phyloP scores from a whole-genome alignment of 2,113 vertebrate genomes.

The Sapayoa aenigma region DNA sequence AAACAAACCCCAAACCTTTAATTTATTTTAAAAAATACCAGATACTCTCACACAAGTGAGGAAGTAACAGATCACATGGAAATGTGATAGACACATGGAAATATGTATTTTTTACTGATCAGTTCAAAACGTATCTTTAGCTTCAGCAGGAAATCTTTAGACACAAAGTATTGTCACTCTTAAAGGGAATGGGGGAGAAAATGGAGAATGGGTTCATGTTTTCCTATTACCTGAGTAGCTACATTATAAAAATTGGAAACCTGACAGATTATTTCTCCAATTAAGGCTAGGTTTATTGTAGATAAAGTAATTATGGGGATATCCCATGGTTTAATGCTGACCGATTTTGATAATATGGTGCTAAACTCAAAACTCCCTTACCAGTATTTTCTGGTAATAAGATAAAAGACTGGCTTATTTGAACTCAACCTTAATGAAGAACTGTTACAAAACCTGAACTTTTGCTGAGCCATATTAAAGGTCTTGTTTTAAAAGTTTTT shows the following conservation, averaged over 20 bases:
- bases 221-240: neutral
- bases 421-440: neutral
- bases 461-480: neutral
- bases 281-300: neutral
- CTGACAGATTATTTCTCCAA: neutral
- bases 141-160: neutral
- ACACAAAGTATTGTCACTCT: neutral
- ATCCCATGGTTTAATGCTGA: neutral
- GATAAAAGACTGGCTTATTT: constrained; percentile 3
- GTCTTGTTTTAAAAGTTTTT: too few species aligned
- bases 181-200: neutral
- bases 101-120: neutral
- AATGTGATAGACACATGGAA: neutral
- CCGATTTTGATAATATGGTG: neutral
- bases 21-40: neutral
- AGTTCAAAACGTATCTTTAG: neutral
- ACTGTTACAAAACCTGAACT: constrained; percentile 7
- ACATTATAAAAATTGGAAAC: neutral
- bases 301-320: neutral
- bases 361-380: constrained; percentile 3
- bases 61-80: neutral
- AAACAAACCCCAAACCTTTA: neutral
- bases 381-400: neutral
- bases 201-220: neutral
- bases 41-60: neutral